Conservation (phyloP, 2,113 vertebrate genomes). For the Xiphorhynchus elegans region DNA sequence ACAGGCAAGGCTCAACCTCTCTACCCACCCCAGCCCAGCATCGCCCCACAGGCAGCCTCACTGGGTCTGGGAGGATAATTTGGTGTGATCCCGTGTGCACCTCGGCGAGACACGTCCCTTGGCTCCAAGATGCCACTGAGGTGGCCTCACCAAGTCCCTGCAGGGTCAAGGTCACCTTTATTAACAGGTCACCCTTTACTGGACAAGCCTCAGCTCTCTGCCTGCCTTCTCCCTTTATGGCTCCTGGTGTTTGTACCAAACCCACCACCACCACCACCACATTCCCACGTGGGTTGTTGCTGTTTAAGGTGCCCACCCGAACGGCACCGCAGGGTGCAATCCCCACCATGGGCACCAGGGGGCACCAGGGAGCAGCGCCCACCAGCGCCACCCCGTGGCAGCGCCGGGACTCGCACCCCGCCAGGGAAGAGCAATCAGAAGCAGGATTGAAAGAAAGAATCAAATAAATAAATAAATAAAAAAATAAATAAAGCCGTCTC, state of each 20-base stretch:
- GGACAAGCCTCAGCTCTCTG: neutral
- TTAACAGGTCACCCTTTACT: neutral
- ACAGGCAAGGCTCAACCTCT: neutral
- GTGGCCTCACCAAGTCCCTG: neutral
- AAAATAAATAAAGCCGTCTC: neutral
- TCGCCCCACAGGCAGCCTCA: fast-evolving
- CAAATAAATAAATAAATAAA: neutral
- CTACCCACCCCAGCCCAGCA: fast-evolving
- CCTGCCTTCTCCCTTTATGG: neutral
- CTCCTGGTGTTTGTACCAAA: neutral
- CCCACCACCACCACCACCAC: neutral
- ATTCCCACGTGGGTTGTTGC: neutral
- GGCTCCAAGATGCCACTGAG: fast-evolving
- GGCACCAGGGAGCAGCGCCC: neutral
- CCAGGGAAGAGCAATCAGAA: neutral
- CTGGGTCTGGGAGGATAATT: no score
- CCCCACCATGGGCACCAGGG: neutral
- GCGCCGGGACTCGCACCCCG: neutral
- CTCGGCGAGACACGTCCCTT: fast-evolving
- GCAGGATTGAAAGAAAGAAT: neutral
- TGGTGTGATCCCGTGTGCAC: fast-evolving
- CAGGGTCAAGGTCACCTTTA: neutral
- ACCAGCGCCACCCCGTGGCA: neutral
- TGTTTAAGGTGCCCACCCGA: no score
- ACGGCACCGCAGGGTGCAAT: no score